Conservation (phyloP, 2,888 invertebrate species). For the Tineola bisselliella region DNA sequence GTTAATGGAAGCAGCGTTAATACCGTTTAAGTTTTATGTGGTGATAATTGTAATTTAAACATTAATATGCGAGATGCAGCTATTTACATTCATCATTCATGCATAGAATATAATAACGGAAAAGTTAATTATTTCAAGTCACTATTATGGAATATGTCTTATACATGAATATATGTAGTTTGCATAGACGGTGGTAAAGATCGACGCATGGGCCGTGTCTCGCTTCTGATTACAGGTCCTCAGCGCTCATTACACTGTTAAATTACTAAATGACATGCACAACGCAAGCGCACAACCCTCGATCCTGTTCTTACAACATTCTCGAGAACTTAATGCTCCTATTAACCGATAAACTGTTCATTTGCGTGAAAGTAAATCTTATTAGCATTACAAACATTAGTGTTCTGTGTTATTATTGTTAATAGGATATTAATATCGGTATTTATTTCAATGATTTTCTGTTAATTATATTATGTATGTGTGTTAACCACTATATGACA, state of each 20-base stretch:
- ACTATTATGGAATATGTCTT: no score
- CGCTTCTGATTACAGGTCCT: conserved; percentile 6
- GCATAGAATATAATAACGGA: conserved; percentile 15
- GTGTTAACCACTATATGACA: no score
- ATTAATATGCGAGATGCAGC: conserved; percentile 36
- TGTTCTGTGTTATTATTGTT: conserved; percentile 28
- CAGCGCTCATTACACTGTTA: conserved; percentile 36
- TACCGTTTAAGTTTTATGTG: conserved; percentile 21
- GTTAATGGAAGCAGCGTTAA: conserved; percentile 52
- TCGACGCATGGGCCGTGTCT: not conserved
- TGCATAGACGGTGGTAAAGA: conserved; percentile 1
- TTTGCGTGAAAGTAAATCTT: conserved; percentile 44
- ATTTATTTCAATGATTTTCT: not conserved
- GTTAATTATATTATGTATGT: not conserved
- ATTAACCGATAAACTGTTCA: conserved; percentile 41
- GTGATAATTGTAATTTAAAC: conserved; percentile 21
- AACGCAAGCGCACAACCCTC: conserved; percentile 19
- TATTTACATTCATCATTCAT: not conserved
- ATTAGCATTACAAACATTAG: conserved; percentile 41
- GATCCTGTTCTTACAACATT: conserved; percentile 27
- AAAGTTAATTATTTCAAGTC: conserved; percentile 15
- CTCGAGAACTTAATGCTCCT: conserved; percentile 34
- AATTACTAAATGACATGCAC: conserved; percentile 48
- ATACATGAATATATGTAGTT: not conserved
- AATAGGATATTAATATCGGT: conserved; percentile 24